phyloP scores from a whole-genome alignment of 2,888 invertebrate genomes.

The Drosophila eohydei region DNA sequence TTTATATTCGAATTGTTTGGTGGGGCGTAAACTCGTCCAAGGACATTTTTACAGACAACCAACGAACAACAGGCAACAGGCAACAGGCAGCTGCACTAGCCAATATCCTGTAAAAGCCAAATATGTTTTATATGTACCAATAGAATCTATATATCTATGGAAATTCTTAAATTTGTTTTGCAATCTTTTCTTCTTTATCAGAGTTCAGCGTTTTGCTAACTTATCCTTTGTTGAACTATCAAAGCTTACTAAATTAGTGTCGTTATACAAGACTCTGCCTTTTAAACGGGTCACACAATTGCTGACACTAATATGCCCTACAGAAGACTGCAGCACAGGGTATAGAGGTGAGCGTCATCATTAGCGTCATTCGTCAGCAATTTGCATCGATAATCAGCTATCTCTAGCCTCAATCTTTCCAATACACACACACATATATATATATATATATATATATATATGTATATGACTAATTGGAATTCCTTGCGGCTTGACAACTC shows the following conservation, averaged over 20 bases:
- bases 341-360: constrained; percentile 16
- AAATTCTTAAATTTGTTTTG: neutral
- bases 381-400: constrained; percentile 33
- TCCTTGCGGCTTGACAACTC: constrained; percentile 33
- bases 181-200: neutral
- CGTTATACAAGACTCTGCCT: neutral
- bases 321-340: constrained; percentile 14
- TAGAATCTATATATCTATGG: neutral
- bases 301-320: neutral
- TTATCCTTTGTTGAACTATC: neutral
- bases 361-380: constrained; percentile 15
- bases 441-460: neutral
- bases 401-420: constrained; percentile 24
- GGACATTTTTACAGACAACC: constrained; percentile 31
- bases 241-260: too few species aligned
- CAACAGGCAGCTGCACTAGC: neutral
- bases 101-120: constrained; percentile 11
- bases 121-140: too few species aligned
- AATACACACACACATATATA: neutral
- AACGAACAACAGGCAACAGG: too few species aligned
- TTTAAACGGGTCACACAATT: fast-evolving
- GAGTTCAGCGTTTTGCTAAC: neutral
- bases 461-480: neutral
- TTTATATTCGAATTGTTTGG: constrained; percentile 29
- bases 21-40: constrained; percentile 39